Base-by-base conservation (phyloP, 2,888 invertebrate species). In the Diarsia brunnea region DNA sequence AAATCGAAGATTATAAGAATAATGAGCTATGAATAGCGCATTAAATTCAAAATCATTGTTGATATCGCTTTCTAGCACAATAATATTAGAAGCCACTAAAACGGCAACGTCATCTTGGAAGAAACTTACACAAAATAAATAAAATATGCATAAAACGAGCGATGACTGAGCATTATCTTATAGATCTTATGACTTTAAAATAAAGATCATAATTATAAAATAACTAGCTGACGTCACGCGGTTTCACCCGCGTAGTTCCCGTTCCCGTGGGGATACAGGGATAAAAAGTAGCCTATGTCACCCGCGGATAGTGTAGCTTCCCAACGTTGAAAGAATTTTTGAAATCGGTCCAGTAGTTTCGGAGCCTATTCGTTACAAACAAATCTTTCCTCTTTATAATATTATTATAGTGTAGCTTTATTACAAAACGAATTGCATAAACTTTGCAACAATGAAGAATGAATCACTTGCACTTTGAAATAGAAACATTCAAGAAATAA, bases 21-120 rank as follows among this genome's bases (percentile, higher is more conserved):
- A 24, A 45, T 68, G 7, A n/a, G 16, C 2, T 16, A 58, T 63
- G 2, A 14, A 51, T 60, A 45, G 5, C 27, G 21, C 5, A 16
- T 24, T 21, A n/a, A 43, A 21, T 12, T 27, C 11, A 51, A 2
- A n/a, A 79, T 73, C 58, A 49, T 31, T 73, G 31, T 45, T 14
- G n/a, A 55, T 5, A 38, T 55, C 12, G 69, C 79, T 82, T 74
- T 82, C 84, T 74, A 79, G 4, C 24, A 45, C 11, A 19, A 68
- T 49, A 45, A 60, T 68, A 60, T 70, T 73, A 19, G 21, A 31
- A 43, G 2, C 21, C 2, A 58, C 19, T 49, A 24, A 71, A 61
- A 45, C 12, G n/a, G 60, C 65, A 21, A 53, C 58, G 31, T 73
- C 80, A 84, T 70, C 71, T 74, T 61, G 11, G 4, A 73, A 74